These are phyloP conservation scores for Sorex maritimensis DNA, from an alignment of 2,797 vertebrate genomes.

Conservation along the genomic window DNA sequence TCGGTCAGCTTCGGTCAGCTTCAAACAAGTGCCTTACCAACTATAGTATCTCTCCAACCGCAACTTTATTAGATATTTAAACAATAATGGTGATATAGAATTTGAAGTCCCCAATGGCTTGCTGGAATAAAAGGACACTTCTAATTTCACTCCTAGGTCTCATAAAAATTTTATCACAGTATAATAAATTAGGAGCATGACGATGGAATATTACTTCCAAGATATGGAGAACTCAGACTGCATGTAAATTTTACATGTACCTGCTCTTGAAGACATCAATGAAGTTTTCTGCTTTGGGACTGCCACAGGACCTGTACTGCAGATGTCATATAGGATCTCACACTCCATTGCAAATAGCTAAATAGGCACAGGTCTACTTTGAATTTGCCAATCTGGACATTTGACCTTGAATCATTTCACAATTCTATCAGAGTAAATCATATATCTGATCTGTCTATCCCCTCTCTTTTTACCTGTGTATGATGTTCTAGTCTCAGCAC, in stretches of 20 bases:
- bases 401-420: not conserved
- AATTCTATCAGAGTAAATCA: not conserved
- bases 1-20: too few species aligned
- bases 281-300: not conserved
- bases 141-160: not conserved
- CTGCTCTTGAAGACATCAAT: not conserved
- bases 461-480: too few species aligned
- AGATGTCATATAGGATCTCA: not conserved
- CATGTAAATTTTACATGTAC: not conserved
- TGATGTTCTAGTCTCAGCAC: too few species aligned
- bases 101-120: not conserved
- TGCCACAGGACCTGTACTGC: accelerated
- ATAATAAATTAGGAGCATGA: too few species aligned
- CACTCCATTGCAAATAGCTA: not conserved
- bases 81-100: not conserved
- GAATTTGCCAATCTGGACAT: not conserved
- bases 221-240: not conserved
- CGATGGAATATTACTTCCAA: not conserved
- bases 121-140: not conserved
- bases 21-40: too few species aligned
- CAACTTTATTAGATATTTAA: not conserved
- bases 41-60: too few species aligned
- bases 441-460: not conserved
- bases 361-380: not conserved
- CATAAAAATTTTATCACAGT: too few species aligned